Conservation (phyloP, 64 coral and sea anemone genomes). For the Dendronephthya gigantea region DNA sequence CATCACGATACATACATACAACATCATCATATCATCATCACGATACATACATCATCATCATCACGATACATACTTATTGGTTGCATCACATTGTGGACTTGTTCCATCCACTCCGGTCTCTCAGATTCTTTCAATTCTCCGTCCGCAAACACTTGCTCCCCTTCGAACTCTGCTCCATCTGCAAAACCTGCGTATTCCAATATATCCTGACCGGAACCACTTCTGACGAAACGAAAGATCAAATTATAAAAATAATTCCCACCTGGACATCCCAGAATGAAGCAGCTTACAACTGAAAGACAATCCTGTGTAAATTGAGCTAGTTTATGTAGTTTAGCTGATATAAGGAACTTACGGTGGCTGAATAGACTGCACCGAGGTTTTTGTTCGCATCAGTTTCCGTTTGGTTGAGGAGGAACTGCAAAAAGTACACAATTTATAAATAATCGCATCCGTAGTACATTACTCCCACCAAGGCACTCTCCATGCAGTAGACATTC, state of each 20-base stretch:
- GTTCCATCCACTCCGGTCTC: background rate
- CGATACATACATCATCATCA: background rate
- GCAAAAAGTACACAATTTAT: background rate
- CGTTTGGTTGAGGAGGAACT: background rate
- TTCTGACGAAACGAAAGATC: background rate
- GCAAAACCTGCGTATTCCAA: background rate
- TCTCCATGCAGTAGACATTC: too few relatives aligned
- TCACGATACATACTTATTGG: background rate
- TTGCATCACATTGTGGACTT: background rate
- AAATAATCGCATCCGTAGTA: background rate
- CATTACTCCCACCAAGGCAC: too few relatives aligned
- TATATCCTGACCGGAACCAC: background rate
- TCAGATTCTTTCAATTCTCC: background rate
- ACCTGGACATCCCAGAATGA: background rate
- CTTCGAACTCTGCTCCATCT: constrained; percentile 1
- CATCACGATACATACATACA: too few relatives aligned
- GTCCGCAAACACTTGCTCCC: background rate
- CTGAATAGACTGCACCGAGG: background rate
- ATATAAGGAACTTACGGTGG: background rate
- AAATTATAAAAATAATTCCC: background rate
- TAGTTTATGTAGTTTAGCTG: background rate
- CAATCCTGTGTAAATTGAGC: background rate
- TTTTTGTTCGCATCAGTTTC: background rate
- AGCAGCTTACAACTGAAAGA: background rate
- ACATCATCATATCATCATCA: background rate